phyloP scores from a whole-genome alignment of 2,888 invertebrate species.

The Cantharis flavilabris region DNA sequence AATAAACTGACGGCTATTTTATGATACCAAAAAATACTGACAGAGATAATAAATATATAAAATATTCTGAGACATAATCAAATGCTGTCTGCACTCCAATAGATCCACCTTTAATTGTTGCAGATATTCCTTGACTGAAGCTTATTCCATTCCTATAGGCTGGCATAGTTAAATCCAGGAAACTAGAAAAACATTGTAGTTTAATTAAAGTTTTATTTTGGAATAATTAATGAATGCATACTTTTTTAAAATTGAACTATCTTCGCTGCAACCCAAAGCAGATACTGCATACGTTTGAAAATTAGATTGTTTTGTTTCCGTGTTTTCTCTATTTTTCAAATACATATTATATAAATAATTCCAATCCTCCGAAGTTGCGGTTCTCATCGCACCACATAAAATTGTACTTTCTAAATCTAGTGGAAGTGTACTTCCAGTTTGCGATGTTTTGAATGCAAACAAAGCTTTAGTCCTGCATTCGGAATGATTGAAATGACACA shows the following conservation, averaged over 20 bases:
- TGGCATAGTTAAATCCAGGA: background rate
- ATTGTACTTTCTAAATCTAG: slow-evolving; percentile 69
- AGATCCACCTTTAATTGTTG: slow-evolving; percentile 10
- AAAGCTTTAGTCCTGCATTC: slow-evolving; percentile 61
- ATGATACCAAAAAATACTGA: background rate
- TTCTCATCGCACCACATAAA: slow-evolving; percentile 75
- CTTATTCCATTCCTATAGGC: background rate
- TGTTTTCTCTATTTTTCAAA: background rate
- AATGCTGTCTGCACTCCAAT: slow-evolving; percentile 8
- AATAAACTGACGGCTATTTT: background rate
- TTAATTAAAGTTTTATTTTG: background rate
- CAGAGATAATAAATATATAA: background rate
- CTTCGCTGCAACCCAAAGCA: slow-evolving; percentile 31
- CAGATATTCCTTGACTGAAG: background rate
- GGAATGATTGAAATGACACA: slow-evolving; percentile 64
- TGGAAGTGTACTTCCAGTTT: slow-evolving; percentile 52
- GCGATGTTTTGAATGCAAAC: slow-evolving; percentile 52
- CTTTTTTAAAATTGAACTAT: slow-evolving; percentile 9
- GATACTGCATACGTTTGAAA: slow-evolving; percentile 18
- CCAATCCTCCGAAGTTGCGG: slow-evolving; percentile 66
- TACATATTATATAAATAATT: slow-evolving; percentile 62
- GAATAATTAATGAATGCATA: background rate
- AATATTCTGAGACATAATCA: slow-evolving; percentile 11
- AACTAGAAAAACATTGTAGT: background rate
- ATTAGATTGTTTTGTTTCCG: background rate